Evolutionary conservation across 2,113 vertebrate genomes (phyloP).

Genomic region (Tyto alba): DNA sequence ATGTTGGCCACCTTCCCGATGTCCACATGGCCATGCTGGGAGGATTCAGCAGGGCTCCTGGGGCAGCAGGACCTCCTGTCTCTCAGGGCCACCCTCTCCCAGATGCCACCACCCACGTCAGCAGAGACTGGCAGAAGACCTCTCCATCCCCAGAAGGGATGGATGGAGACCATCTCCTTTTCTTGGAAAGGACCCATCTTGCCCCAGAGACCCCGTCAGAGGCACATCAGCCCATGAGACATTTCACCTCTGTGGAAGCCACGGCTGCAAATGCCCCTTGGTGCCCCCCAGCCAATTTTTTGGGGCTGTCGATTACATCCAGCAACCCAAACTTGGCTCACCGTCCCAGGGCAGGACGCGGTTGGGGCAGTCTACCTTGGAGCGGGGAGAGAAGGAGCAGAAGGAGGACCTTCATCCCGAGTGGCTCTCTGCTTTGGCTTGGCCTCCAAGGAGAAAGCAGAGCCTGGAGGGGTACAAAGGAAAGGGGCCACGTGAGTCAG

Average conservation of each 20-base stretch:
- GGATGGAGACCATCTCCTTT: background rate
- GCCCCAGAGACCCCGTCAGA: background rate
- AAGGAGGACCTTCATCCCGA: background rate
- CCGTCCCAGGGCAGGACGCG: rapidly evolving
- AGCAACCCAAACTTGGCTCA: background rate
- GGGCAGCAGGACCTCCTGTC: background rate
- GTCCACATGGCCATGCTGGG: background rate
- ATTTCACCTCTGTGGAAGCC: background rate
- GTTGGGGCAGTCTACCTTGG: conserved; percentile 46
- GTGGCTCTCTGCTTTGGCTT: background rate
- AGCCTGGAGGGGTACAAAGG: background rate
- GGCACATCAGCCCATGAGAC: background rate
- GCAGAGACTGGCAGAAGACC: background rate
- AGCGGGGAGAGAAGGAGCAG: conserved; percentile 20
- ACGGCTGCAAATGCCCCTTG: background rate
- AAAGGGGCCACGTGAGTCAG: background rate
- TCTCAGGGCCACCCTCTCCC: background rate
- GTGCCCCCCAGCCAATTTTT: background rate
- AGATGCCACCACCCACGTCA: background rate
- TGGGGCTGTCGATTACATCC: background rate
- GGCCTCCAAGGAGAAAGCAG: background rate
- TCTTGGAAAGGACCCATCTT: background rate
- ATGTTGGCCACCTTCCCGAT: rapidly evolving
- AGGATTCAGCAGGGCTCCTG: background rate
- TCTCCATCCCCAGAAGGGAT: background rate